These are phyloP conservation scores for Semotilus atromaculatus DNA, from an alignment of 2,797 vertebrate species.

Conservation along the genomic window DNA sequence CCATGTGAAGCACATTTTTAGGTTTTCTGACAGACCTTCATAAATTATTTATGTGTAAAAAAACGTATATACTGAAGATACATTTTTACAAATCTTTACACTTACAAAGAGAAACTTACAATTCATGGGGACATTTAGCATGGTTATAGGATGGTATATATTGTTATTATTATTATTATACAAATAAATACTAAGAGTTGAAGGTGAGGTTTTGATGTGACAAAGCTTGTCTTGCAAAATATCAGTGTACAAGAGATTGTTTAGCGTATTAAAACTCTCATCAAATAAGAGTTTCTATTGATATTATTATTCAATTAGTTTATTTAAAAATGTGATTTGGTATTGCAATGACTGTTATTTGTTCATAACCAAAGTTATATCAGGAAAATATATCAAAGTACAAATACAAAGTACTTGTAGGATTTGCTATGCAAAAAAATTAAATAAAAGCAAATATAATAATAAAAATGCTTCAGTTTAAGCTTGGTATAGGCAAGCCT, in stretches of 20 bases:
- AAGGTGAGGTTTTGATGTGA: not conserved
- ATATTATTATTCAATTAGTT: not conserved
- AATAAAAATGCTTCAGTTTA: not conserved
- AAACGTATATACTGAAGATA: not conserved
- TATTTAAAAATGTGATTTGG: not conserved
- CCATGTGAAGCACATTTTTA: not conserved
- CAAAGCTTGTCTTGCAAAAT: not conserved
- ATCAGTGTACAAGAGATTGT: not conserved
- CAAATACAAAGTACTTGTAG: not conserved
- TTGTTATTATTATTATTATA: not conserved
- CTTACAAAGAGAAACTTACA: not conserved
- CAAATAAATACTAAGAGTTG: not conserved
- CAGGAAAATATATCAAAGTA: not conserved
- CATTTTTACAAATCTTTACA: not conserved
- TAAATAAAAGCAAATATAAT: not conserved
- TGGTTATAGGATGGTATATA: not conserved
- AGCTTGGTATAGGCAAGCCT: not conserved
- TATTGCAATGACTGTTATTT: not conserved
- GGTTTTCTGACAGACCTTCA: not conserved
- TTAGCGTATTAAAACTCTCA: not conserved
- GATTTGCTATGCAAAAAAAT: not conserved
- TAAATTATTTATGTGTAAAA: too few species aligned
- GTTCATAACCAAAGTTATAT: not conserved
- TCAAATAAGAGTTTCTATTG: not conserved
- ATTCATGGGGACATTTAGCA: not conserved